phyloP scores from a whole-genome alignment of 1,140 invertebrate genomes.

The Panagrolaimus sp. region DNA sequence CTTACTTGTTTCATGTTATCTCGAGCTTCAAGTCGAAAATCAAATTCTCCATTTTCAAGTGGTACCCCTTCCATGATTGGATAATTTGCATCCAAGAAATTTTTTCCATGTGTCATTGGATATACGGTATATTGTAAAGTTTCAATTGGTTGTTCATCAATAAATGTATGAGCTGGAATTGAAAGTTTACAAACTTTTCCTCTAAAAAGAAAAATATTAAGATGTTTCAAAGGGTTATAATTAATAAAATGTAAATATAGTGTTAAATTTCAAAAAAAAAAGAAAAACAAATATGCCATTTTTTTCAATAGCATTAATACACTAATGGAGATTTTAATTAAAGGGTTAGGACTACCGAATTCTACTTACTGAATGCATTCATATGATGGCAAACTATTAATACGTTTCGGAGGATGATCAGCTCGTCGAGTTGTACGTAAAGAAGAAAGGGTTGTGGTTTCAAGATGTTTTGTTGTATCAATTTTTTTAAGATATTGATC shows the following conservation, averaged over 20 bases:
- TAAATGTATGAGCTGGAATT: background rate
- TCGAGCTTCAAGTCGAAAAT: constrained; percentile 12
- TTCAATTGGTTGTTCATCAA: constrained; percentile 4
- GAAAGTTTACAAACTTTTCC: background rate
- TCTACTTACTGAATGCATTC: constrained; percentile 10
- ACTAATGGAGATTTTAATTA: too few relatives aligned
- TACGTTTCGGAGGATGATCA: background rate
- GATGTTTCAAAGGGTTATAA: too few relatives aligned
- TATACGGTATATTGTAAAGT: background rate
- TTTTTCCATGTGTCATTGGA: constrained; percentile 4
- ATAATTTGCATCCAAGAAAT: constrained; percentile 3
- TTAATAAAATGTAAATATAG: too few relatives aligned
- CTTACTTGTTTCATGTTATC: constrained; percentile 12
- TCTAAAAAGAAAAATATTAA: constrained; percentile 1
- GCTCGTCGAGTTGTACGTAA: background rate
- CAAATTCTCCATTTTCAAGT: background rate
- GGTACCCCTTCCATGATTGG: constrained; percentile 5
- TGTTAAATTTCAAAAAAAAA: too few relatives aligned
- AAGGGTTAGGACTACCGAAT: too few relatives aligned
- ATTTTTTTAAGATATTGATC: background rate
- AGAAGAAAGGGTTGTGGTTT: background rate
- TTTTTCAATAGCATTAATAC: too few relatives aligned
- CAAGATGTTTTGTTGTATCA: background rate
- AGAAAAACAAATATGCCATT: too few relatives aligned
- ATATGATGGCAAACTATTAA: constrained; percentile 4